Base-by-base conservation (phyloP, 2,113 vertebrate species). In the Empidonax alnorum region DNA sequence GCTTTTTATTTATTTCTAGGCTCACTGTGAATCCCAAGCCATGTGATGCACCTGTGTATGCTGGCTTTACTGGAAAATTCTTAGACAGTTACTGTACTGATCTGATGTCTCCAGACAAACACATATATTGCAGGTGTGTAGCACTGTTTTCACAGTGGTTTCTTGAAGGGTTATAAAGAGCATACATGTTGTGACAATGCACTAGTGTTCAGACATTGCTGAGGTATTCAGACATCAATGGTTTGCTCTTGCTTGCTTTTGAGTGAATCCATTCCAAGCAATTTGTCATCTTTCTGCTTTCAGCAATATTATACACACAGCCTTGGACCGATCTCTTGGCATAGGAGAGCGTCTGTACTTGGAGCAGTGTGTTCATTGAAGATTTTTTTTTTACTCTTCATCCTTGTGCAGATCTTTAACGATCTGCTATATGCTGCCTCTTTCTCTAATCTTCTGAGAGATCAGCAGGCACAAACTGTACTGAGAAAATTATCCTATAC, bases 401-500 rank as follows among this genome's bases (percentile, higher is more conserved):
- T 94, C 89, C 92, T 96, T 78, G 61, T 91, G 47, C 59, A 89
- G 89, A 88, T 96, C 95, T 97, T 94, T 96, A 98, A 97, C 6
- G 27, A 97, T 93, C 93, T 90, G 87, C 94, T 93, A 39, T 94
- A 89, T 30, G 50, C 73, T 81, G 39, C 53, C 62, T 90, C 66
- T 92, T 75, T 91, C 93, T 97, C 93, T 98, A 97, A 98, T 98
- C 96, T 98, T 96, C 93, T 86, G 95, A 97, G 95, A 96, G 94
- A 96, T 91, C 96, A 96, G 96, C 96, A 79, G 93, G 96, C 92
- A 97, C 94, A 98, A 96, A 98, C 94, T 96, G 94, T 94, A 90
- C 92, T 88, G 94, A 94, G 95, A 95, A 98, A 98, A 98, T 98
- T 91, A 94, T 78, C 96, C 88, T 82, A 41, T 94, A 85, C 68